A percentile compares a stretch with the other conserved stretches of the same genome.
These are phyloP conservation scores for Botia almorhae DNA, from an alignment of 2,797 vertebrate genomes.

Conservation along the genomic window DNA sequence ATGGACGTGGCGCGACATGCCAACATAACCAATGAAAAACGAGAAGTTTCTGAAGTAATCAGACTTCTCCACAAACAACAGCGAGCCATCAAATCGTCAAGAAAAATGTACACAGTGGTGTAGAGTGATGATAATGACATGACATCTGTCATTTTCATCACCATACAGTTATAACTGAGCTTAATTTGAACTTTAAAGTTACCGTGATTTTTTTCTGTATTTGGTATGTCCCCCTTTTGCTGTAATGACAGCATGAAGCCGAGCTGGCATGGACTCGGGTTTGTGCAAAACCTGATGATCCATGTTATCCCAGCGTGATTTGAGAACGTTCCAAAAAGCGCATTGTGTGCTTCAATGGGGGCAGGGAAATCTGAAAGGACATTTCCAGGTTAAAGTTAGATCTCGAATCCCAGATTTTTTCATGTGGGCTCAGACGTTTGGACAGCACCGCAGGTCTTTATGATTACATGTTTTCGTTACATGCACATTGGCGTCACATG, in stretches of 20 bases:
- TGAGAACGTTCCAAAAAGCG: constrained; percentile 1
- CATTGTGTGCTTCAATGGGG: neutral
- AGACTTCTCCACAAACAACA: neutral
- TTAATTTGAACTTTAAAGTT: neutral
- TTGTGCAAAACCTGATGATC: constrained; percentile 1
- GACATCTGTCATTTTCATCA: neutral
- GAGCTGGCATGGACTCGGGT: neutral
- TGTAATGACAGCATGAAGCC: neutral
- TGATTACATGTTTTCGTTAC: neutral
- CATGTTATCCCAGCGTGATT: neutral
- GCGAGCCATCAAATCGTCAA: neutral
- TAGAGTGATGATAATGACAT: too few species aligned
- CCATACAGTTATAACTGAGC: too few species aligned
- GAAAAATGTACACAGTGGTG: neutral
- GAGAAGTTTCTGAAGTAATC: neutral
- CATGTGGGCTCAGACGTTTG: too few species aligned
- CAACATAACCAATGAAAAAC: neutral
- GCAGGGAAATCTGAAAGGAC: neutral
- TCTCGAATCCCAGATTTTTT: too few species aligned
- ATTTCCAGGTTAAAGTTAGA: neutral
- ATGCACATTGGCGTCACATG: neutral
- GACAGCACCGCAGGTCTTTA: neutral
- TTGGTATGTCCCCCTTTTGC: neutral
- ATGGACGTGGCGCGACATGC: neutral
- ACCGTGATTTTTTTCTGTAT: neutral